A percentile compares a stretch with the other conserved stretches of the same genome.
Conservation (phyloP, 2,888 invertebrate species). For the Drosophila nigricruria region DNA sequence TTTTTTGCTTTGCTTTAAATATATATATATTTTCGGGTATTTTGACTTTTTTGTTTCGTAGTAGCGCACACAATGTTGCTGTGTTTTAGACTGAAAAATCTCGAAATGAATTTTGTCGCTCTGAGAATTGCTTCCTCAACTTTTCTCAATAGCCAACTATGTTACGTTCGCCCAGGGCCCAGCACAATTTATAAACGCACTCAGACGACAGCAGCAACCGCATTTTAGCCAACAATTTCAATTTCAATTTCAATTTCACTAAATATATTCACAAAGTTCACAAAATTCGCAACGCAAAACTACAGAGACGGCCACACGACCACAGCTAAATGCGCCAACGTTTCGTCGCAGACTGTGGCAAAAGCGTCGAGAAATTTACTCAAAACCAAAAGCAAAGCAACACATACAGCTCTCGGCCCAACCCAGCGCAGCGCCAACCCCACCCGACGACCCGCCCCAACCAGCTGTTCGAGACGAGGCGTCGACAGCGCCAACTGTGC, state of each 20-base stretch:
- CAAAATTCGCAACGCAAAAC: neutral
- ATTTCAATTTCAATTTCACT: conserved; percentile 5
- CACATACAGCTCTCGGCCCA: conserved; percentile 4
- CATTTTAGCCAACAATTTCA: conserved; percentile 33
- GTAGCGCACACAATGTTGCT: conserved; percentile 2
- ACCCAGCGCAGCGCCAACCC: conserved; percentile 3
- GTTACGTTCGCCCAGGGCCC: conserved; percentile 46
- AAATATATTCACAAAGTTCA: neutral
- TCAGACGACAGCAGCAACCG: conserved; percentile 8
- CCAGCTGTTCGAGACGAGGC: conserved; percentile 41
- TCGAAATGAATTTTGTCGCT: neutral
- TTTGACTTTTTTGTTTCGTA: neutral
- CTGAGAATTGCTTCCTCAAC: neutral
- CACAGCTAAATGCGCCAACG: conserved; percentile 63
- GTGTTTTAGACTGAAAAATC: conserved; percentile 8
- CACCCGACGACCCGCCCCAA: conserved; percentile 18
- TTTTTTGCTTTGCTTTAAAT: conserved; percentile 1
- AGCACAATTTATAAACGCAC: conserved; percentile 32
- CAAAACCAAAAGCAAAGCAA: conserved; percentile 18
- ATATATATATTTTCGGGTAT: neutral
- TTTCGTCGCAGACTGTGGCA: conserved; percentile 61
- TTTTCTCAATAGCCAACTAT: conserved; percentile 27
- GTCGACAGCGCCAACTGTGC: conserved; percentile 32
- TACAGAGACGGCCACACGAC: neutral
- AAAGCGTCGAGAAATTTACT: conserved; percentile 61